phyloP scores from a whole-genome alignment of 2,888 invertebrate genomes.

The Latheticus oryzae region DNA sequence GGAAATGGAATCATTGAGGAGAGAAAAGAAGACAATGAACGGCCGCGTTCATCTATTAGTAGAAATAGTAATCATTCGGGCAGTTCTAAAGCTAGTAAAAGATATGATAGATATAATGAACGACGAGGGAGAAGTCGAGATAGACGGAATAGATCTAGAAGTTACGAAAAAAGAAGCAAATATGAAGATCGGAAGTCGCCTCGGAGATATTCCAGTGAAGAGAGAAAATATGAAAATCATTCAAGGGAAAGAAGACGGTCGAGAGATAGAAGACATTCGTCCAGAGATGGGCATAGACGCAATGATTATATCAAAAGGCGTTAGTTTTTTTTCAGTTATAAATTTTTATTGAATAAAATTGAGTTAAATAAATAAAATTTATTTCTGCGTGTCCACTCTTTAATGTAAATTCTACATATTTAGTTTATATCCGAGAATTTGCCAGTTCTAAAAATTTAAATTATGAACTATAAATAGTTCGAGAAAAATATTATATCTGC shows the following conservation, averaged over 20 bases:
- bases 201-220: constrained; percentile 1
- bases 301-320: constrained; percentile 1
- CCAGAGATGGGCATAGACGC: constrained; percentile 9
- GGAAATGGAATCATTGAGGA: constrained; percentile 9
- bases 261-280: constrained; percentile 3
- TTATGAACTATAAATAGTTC: no score
- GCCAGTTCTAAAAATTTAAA: no score
- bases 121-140: constrained; percentile 13
- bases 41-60: constrained; percentile 45
- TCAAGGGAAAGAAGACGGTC: constrained; percentile 13
- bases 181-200: constrained; percentile 17
- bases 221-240: constrained; percentile 4
- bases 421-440: no score
- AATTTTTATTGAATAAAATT: no score
- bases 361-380: no score
- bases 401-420: no score
- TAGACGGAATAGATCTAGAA: constrained; percentile 18
- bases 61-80: constrained; percentile 38
- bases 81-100: constrained; percentile 29
- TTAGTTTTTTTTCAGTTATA: no score
- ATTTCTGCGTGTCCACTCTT: no score
- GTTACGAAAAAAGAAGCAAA: constrained; percentile 4
- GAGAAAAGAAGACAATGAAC: constrained; percentile 38
- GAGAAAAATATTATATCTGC: no score
- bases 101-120: constrained; percentile 18